Percentiles rank a stretch among this genome's conserved stretches.
These are phyloP conservation scores for Nymphicus hollandicus DNA, from an alignment of 2,113 vertebrate genomes.

Conservation along the genomic window DNA sequence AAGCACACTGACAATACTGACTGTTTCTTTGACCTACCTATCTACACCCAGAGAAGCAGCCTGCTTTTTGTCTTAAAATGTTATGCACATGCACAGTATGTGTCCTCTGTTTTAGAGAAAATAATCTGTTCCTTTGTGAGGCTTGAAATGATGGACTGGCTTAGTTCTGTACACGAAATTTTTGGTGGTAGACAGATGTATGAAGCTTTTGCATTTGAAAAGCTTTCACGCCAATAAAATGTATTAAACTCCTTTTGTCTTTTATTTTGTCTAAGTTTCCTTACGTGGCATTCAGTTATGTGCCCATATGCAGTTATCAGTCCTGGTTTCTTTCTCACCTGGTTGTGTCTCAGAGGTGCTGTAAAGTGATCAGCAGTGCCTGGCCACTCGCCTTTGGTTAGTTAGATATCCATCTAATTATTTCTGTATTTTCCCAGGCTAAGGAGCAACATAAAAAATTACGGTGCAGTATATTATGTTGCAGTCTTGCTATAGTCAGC, in stretches of 20 bases:
- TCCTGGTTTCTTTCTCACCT: not conserved
- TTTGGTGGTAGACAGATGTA: not conserved
- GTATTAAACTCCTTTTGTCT: not conserved
- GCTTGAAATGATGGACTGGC: not conserved
- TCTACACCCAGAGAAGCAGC: not conserved
- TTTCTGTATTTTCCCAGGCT: not conserved
- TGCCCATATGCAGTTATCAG: not conserved
- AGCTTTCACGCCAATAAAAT: not conserved
- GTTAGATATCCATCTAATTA: slow-evolving; percentile 24
- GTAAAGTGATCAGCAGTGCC: not conserved
- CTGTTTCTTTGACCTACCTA: slow-evolving; percentile 8
- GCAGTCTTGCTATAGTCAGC: slow-evolving; percentile 59
- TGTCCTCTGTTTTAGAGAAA: slow-evolving; percentile 1
- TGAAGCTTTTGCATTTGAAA: not conserved
- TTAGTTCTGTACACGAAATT: not conserved
- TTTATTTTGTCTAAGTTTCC: not conserved
- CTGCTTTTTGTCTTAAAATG: slow-evolving; percentile 7
- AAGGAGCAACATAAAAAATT: not conserved
- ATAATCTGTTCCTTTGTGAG: slow-evolving; percentile 9
- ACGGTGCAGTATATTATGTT: not conserved
- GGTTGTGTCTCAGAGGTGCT: not conserved
- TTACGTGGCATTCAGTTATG: not conserved
- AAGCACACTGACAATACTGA: not conserved
- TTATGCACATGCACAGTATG: not conserved
- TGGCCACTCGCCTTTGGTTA: not conserved